Percentiles rank a stretch among this genome's conserved stretches.
These are phyloP conservation scores for Potorous gilbertii DNA, from an alignment of 2,797 vertebrate species.

Conservation along the genomic window DNA sequence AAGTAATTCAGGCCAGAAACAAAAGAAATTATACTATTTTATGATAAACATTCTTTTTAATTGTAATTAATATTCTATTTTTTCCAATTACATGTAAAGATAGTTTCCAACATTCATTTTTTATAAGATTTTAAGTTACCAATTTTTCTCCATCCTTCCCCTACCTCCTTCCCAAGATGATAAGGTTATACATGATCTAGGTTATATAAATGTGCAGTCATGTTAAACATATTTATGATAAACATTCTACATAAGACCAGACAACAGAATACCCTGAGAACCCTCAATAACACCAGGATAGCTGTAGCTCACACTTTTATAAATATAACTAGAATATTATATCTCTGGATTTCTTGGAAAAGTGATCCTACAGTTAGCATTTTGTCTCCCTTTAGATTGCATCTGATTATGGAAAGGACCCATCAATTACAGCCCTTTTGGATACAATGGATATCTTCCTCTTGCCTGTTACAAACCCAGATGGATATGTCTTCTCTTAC, in stretches of 20 bases:
- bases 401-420: constrained; percentile 86
- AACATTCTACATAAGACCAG: background rate
- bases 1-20: constrained; percentile 48
- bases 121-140: background rate
- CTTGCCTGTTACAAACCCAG: constrained; percentile 91
- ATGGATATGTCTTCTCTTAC: constrained; percentile 91
- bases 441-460: constrained; percentile 91
- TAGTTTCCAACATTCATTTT: background rate
- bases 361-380: accelerated
- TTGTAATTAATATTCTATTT: background rate
- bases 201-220: background rate
- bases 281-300: background rate
- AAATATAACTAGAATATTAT: background rate
- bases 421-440: constrained; percentile 89
- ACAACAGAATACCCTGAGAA: background rate
- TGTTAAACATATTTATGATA: constrained; percentile 4
- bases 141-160: background rate
- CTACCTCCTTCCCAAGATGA: background rate
- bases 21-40: background rate
- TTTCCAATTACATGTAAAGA: background rate
- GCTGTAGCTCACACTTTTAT: background rate
- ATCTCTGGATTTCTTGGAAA: background rate
- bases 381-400: constrained; percentile 86
- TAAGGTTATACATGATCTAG: too few species aligned
- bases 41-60: background rate